Conservation (phyloP, 2,888 invertebrate genomes). For the Nephrocerus scutellatus region DNA sequence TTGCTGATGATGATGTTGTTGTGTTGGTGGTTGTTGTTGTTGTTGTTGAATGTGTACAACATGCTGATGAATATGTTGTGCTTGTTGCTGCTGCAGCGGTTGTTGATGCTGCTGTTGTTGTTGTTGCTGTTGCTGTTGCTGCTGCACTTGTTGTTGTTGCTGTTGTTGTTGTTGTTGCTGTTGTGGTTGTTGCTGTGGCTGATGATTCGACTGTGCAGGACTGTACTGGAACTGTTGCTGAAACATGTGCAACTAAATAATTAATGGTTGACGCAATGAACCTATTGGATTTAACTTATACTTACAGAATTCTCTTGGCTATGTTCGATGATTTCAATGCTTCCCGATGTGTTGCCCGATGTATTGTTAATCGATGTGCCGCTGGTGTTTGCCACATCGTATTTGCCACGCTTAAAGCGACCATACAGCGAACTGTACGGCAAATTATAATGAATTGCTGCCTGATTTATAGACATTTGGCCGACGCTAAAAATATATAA, state of each 20-base stretch:
- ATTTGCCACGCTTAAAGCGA: slow-evolving; percentile 80
- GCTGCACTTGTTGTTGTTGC: slow-evolving; percentile 25
- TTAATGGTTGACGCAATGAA: slow-evolving; percentile 32
- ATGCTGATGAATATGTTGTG: slow-evolving; percentile 44
- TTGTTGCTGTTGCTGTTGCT: slow-evolving; percentile 27
- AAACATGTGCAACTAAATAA: slow-evolving; percentile 47
- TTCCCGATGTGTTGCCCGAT: slow-evolving; percentile 44
- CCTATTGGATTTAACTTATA: slow-evolving; percentile 7
- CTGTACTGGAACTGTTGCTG: slow-evolving; percentile 49
- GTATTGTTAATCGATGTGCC: slow-evolving; percentile 41
- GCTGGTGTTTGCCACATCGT: slow-evolving; percentile 52
- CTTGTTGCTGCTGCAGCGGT: slow-evolving; percentile 37
- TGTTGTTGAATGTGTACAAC: slow-evolving; percentile 44
- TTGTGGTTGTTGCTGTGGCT: slow-evolving; percentile 44
- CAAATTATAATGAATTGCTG: slow-evolving; percentile 83
- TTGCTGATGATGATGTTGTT: slow-evolving; percentile 36
- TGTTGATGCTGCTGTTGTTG: slow-evolving; percentile 23
- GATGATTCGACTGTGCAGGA: slow-evolving; percentile 33
- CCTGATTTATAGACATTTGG: slow-evolving; percentile 90
- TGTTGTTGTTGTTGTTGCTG: slow-evolving; percentile 41
- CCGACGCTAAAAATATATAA: slow-evolving; percentile 62
- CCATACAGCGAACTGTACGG: slow-evolving; percentile 87
- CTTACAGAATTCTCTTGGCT: slow-evolving; percentile 49
- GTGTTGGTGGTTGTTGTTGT: slow-evolving; percentile 38
- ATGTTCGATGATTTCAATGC: slow-evolving; percentile 47